A percentile compares a stretch with the other conserved stretches of the same genome.
Evolutionary conservation across 2,113 vertebrate species (phyloP).

Genomic region (human): DNA sequence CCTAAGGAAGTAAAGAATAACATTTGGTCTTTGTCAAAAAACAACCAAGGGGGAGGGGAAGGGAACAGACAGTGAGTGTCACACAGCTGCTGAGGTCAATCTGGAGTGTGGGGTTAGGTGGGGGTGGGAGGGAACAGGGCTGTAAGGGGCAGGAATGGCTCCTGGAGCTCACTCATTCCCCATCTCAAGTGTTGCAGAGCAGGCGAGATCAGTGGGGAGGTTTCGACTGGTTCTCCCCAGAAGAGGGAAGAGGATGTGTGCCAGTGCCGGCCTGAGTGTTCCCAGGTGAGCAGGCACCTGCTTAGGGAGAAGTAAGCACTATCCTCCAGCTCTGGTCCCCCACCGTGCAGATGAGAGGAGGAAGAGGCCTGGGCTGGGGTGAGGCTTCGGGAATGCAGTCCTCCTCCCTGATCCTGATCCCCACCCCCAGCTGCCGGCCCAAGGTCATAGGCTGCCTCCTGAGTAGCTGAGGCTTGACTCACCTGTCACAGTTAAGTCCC

Average conservation of each 20-base stretch:
- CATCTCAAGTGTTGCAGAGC: background rate
- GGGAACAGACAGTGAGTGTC: conserved; percentile 66
- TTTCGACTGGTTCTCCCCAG: conserved; percentile 15
- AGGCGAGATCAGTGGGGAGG: background rate
- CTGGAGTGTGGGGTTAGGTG: conserved; percentile 52
- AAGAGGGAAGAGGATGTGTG: background rate
- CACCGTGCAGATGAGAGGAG: background rate
- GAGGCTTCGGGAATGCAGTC: conserved; percentile 42
- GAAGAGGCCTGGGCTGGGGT: background rate
- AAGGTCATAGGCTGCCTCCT: conserved; percentile 34
- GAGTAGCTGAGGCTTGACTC: conserved; percentile 65
- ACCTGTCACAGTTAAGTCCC: conserved; percentile 35
- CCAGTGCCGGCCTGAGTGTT: background rate
- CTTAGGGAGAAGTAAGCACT: background rate
- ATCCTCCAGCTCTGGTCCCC: background rate
- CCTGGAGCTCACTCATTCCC: background rate
- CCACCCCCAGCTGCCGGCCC: conserved; percentile 43
- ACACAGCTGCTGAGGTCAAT: conserved; percentile 70
- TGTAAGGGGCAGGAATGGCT: background rate
- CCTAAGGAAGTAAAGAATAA: conserved; percentile 75
- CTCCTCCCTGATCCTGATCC: background rate
- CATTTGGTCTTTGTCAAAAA: conserved; percentile 79
- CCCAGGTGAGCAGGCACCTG: conserved; percentile 48
- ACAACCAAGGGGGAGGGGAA: conserved; percentile 68
- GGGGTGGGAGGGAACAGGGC: background rate